These are phyloP conservation scores for Fregetta grallaria DNA, from an alignment of 2,113 vertebrate genomes.

Conservation along the genomic window DNA sequence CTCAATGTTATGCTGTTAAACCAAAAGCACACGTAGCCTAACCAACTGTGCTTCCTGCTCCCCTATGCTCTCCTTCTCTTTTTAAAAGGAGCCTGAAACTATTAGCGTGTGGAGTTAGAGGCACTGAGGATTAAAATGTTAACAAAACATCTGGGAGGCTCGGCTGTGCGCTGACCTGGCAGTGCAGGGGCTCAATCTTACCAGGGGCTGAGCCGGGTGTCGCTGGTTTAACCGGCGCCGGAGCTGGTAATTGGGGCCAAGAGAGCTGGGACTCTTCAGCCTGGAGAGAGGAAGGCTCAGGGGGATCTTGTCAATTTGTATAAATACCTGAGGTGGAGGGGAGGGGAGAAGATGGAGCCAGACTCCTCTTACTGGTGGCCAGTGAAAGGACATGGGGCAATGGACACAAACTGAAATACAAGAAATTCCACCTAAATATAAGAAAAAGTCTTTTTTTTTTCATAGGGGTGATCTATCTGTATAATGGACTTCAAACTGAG, in stretches of 20 bases:
- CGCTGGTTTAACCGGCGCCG: fast-evolving
- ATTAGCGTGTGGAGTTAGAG: not conserved
- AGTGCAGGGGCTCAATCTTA: fast-evolving
- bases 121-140: not conserved
- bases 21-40: not conserved
- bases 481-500: not conserved
- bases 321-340: not conserved
- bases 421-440: not conserved
- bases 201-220: not conserved
- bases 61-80: not conserved
- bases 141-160: not conserved
- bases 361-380: not conserved
- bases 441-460: not conserved
- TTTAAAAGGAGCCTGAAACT: not conserved
- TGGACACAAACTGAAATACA: not conserved
- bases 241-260: fast-evolving
- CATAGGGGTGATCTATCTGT: not conserved
- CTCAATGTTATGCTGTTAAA: not conserved
- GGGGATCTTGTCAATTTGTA: not conserved
- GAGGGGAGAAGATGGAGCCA: not conserved
- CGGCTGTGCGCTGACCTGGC: fast-evolving
- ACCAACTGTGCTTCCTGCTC: not conserved
- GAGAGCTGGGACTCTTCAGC: not conserved
- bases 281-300: not conserved
- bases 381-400: not conserved